These are phyloP conservation scores for Aphaenogaster ashmeadi DNA, from an alignment of 1,140 invertebrate species.

Conservation along the genomic window DNA sequence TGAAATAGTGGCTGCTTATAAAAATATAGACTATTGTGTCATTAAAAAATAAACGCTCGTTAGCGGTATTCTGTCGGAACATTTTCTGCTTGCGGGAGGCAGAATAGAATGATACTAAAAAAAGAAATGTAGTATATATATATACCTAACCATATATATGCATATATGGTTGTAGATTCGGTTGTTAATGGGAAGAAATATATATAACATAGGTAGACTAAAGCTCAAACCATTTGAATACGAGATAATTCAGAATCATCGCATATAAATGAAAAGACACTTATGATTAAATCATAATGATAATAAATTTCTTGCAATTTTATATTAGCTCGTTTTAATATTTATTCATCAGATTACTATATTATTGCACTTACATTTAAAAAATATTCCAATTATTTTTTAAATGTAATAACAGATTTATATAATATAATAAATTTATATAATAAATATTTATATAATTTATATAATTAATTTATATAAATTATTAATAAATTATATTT, in stretches of 20 bases:
- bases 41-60: slow-evolving; percentile 49
- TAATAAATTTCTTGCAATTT: background rate
- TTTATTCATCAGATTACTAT: slow-evolving; percentile 14
- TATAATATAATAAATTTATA: background rate
- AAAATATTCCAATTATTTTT: background rate
- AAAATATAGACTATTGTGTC: slow-evolving; percentile 58
- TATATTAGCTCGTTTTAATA: background rate
- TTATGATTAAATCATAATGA: background rate
- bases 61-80: background rate
- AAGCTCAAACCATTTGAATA: background rate
- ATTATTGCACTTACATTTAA: background rate
- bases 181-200: slow-evolving; percentile 9
- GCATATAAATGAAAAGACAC: slow-evolving; percentile 6
- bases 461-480: background rate
- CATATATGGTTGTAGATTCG: background rate
- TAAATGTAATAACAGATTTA: background rate
- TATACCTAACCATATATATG: too few species aligned
- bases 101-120: background rate
- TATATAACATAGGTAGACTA: background rate
- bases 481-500: too few species aligned
- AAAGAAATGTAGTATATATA: background rate
- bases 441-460: slow-evolving; percentile 13
- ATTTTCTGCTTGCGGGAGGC: background rate
- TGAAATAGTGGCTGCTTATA: slow-evolving; percentile 33
- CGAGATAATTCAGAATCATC: slow-evolving; percentile 56